phyloP scores from a whole-genome alignment of 2,888 invertebrate species.

The Stenolophus ochropezus region DNA sequence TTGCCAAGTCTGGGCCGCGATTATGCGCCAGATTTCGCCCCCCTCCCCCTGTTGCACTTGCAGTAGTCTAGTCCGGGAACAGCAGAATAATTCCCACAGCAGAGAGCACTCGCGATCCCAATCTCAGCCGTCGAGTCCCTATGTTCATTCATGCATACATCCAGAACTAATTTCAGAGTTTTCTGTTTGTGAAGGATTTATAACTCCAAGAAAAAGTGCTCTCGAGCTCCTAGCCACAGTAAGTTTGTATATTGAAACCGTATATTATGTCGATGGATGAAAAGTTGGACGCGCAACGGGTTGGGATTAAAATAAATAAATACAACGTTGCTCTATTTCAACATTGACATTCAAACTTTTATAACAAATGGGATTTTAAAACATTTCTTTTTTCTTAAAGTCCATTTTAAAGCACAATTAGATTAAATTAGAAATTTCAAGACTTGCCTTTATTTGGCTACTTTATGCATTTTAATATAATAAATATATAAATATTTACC shows the following conservation, averaged over 20 bases:
- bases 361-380: too few species aligned
- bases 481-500: too few species aligned
- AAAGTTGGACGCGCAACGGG: not conserved
- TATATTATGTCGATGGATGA: not conserved
- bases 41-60: not conserved
- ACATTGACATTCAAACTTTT: too few species aligned
- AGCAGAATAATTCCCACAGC: constrained; percentile 4
- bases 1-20: not conserved
- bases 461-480: too few species aligned
- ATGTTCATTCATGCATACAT: constrained; percentile 56
- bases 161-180: constrained; percentile 57
- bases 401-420: too few species aligned
- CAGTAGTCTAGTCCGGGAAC: not conserved
- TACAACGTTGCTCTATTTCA: not conserved
- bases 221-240: not conserved
- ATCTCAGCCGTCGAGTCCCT: not conserved
- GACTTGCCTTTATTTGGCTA: too few species aligned
- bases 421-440: too few species aligned
- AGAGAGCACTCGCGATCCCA: not conserved
- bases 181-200: constrained; percentile 59
- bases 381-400: too few species aligned
- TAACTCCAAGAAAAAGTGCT: not conserved
- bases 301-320: not conserved
- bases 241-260: not conserved
- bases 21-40: not conserved